Evolutionary conservation across 2,888 invertebrate species (phyloP).

Genomic region (Oligia strigilis): DNA sequence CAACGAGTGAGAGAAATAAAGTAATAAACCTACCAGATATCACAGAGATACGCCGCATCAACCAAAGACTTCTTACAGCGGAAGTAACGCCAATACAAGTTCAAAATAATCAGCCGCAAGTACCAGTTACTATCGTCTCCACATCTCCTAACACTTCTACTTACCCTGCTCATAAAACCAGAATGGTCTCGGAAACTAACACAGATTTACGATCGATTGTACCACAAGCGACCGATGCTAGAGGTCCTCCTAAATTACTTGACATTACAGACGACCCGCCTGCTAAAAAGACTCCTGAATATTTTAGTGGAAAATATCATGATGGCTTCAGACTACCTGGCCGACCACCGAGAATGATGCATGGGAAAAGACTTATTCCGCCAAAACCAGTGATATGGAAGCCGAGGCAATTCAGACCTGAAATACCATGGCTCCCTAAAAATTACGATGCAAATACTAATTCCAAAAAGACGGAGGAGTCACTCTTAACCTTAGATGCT

Average conservation of each 20-base stretch:
- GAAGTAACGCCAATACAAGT: constrained; percentile 81
- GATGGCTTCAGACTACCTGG: background rate
- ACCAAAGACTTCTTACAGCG: constrained; percentile 81
- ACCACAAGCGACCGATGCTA: constrained; percentile 21
- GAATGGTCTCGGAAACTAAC: background rate
- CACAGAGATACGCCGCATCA: constrained; percentile 78
- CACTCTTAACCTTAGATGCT: constrained; percentile 77
- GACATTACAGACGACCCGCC: constrained; percentile 34
- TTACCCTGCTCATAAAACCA: background rate
- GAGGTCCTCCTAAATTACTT: constrained; percentile 39
- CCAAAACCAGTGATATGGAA: constrained; percentile 41
- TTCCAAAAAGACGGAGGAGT: constrained; percentile 46
- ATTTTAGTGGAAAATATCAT: constrained; percentile 1
- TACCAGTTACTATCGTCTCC: constrained; percentile 54
- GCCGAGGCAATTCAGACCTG: constrained; percentile 26
- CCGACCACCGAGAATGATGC: constrained; percentile 7
- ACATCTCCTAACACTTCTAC: background rate
- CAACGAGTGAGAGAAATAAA: constrained; percentile 75
- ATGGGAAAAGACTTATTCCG: constrained; percentile 11
- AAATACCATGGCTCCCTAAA: constrained; percentile 54
- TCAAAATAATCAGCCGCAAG: constrained; percentile 42
- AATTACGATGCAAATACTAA: background rate
- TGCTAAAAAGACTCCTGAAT: background rate
- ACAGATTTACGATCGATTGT: background rate
- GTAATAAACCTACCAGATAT: constrained; percentile 81